Conservation (phyloP, 2,797 vertebrate genomes). For the Menidia menidia region DNA sequence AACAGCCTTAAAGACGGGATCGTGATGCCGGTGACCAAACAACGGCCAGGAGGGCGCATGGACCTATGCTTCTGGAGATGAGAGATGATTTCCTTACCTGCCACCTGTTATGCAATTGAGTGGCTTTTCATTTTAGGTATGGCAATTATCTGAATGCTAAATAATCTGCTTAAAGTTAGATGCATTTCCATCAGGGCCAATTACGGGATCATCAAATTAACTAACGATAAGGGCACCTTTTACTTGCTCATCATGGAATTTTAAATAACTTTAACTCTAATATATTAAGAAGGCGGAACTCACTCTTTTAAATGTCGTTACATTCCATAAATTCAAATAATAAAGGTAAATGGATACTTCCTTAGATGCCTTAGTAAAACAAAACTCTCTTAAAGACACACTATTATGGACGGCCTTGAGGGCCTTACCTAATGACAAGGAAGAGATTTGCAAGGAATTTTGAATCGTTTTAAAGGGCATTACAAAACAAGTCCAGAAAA, state of each 20-base stretch:
- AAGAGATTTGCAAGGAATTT: too few species aligned
- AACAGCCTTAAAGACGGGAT: constrained; percentile 69
- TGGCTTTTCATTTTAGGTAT: not conserved
- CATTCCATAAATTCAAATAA: not conserved
- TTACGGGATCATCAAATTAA: not conserved
- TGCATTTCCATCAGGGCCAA: not conserved
- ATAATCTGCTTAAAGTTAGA: constrained; percentile 4
- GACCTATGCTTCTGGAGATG: constrained; percentile 78
- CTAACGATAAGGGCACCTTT: not conserved
- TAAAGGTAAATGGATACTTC: not conserved
- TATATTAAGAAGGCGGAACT: not conserved
- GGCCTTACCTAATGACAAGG: not conserved
- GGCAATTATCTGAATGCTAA: constrained; percentile 1
- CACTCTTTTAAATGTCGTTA: constrained; percentile 65
- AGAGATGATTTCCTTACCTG: not conserved
- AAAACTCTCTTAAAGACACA: not conserved
- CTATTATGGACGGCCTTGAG: not conserved
- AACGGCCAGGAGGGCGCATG: constrained; percentile 69
- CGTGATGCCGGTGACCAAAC: constrained; percentile 49
- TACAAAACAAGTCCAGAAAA: too few species aligned
- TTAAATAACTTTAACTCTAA: not conserved
- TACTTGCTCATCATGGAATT: not conserved
- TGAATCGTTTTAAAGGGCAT: too few species aligned
- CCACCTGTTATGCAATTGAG: constrained; percentile 9
- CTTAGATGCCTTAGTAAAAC: not conserved